phyloP scores from a whole-genome alignment of 2,888 invertebrate species.

The Papilio protenor region DNA sequence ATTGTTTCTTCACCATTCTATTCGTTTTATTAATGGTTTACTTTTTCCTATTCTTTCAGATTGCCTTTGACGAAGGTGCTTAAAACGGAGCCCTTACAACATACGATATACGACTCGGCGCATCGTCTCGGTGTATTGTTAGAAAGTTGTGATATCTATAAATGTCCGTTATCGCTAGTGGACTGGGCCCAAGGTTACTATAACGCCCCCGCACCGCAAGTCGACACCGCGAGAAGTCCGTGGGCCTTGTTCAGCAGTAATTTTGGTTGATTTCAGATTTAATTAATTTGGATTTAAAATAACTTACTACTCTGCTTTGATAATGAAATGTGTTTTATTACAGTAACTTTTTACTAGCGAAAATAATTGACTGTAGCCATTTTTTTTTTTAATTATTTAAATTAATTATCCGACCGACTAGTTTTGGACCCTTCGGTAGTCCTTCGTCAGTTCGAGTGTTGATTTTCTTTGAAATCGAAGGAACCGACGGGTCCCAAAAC shows the following conservation, averaged over 20 bases:
- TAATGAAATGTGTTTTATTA: no score
- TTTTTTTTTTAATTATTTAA: no score
- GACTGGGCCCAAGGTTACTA: constrained; percentile 88
- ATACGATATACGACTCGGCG: constrained; percentile 87
- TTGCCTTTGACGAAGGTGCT: constrained; percentile 87
- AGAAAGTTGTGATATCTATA: constrained; percentile 84
- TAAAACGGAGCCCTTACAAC: constrained; percentile 86
- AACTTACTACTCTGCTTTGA: neutral
- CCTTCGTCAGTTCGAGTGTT: no score
- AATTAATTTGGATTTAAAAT: neutral
- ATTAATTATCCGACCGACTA: no score
- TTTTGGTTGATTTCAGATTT: constrained; percentile 53
- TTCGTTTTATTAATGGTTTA: no score
- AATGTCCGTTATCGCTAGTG: constrained; percentile 88
- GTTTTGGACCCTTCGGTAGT: no score
- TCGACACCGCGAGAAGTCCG: constrained; percentile 62
- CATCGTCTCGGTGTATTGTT: constrained; percentile 75
- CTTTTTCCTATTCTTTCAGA: constrained; percentile 69
- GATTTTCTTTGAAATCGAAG: no score
- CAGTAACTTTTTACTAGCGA: no score
- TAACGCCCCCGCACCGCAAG: constrained; percentile 70
- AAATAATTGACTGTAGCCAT: no score
- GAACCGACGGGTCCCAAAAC: no score
- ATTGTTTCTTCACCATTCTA: no score
- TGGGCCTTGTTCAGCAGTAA: constrained; percentile 73